These are phyloP conservation scores for Intellagama lesueurii DNA, from an alignment of 2,797 vertebrate genomes.

Conservation along the genomic window DNA sequence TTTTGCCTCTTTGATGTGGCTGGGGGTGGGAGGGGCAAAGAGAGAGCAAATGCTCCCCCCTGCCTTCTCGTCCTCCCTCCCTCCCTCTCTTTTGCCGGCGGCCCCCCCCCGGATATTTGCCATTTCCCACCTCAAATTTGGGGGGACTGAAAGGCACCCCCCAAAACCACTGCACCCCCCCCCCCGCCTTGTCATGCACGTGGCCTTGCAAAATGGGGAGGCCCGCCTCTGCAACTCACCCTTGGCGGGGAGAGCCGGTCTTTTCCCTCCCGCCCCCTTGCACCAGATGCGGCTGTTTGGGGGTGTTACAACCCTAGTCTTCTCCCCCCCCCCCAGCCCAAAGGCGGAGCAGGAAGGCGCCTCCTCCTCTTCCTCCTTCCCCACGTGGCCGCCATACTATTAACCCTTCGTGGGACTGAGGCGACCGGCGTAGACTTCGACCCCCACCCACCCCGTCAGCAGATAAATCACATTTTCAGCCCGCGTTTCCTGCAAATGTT, in stretches of 20 bases:
- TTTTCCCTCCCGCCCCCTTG: conserved; percentile 15
- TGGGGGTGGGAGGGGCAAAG: conserved; percentile 45
- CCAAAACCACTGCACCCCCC: background rate
- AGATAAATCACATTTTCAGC: background rate
- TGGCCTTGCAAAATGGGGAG: conserved; percentile 3
- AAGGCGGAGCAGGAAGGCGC: conserved; percentile 48
- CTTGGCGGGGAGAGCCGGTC: conserved; percentile 17
- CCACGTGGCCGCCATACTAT: conserved; percentile 20
- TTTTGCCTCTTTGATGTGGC: conserved; percentile 52
- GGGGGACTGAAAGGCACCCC: background rate
- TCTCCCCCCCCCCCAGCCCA: background rate
- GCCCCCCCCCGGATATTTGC: background rate
- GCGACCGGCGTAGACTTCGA: no score
- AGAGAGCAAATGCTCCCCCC: background rate
- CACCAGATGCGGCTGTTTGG: conserved; percentile 19
- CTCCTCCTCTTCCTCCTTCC: conserved; percentile 48
- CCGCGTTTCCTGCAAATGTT: background rate
- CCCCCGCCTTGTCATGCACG: background rate
- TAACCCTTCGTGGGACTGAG: conserved; percentile 13
- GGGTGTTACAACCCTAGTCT: conserved; percentile 4
- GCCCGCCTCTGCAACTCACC: conserved; percentile 28
- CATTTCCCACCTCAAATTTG: background rate
- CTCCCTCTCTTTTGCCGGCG: background rate
- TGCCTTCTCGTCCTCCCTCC: no score
- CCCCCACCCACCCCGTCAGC: background rate